Conservation (phyloP, 2,113 vertebrate genomes). For the Antigone vipio region DNA sequence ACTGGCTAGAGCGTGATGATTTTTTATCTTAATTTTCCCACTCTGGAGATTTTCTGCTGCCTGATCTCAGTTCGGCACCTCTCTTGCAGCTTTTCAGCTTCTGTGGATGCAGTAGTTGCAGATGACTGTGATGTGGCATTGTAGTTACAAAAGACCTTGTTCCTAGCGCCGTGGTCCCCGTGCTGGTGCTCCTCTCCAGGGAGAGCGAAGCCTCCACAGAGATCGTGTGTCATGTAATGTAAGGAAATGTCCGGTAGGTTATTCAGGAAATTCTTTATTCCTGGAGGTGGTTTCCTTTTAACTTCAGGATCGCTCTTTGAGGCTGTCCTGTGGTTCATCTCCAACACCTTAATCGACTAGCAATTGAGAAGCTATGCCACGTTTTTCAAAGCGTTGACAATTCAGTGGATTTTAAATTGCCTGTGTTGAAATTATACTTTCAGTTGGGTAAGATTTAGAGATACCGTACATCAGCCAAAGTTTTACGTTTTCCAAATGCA, state of each 20-base stretch:
- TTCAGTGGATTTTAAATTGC: background rate
- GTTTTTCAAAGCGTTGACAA: background rate
- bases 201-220: background rate
- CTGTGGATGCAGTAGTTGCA: background rate
- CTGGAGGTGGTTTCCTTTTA: background rate
- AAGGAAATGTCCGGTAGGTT: background rate
- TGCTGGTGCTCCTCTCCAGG: background rate
- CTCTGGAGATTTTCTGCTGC: background rate
- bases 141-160: background rate
- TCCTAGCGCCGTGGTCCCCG: background rate
- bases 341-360: background rate
- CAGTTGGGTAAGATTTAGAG: background rate
- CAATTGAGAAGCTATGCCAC: background rate
- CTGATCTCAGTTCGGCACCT: background rate
- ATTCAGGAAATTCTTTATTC: background rate
- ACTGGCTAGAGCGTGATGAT: background rate
- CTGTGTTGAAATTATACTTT: background rate
- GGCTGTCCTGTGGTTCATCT: background rate
- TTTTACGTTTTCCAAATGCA: background rate
- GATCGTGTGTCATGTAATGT: rapidly evolving
- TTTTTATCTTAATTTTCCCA: background rate
- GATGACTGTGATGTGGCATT: background rate
- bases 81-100: background rate
- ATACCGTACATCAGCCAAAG: rapidly evolving
- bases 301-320: background rate